These are phyloP conservation scores for Planococcus citri DNA, from an alignment of 1,140 invertebrate species.

Conservation along the genomic window DNA sequence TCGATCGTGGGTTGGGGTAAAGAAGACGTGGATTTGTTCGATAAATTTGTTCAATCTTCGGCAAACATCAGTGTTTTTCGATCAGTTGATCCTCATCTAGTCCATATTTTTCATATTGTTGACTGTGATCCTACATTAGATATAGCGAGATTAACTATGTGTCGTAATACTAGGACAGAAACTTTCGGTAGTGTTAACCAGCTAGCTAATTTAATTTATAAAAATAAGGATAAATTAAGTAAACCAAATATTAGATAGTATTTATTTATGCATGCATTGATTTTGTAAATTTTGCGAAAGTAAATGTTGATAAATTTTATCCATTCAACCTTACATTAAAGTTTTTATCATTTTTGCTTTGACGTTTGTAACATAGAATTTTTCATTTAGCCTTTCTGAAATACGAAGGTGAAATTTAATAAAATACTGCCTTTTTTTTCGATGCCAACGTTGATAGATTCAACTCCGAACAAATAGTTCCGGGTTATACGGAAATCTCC, in stretches of 20 bases:
- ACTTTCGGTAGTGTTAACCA: constrained; percentile 53
- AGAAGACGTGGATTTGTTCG: constrained; percentile 84
- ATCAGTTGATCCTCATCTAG: constrained; percentile 66
- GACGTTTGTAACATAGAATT: too few species aligned
- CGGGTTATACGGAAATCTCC: too few species aligned
- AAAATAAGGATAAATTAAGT: constrained; percentile 26
- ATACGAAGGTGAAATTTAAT: too few species aligned
- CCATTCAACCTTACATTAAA: too few species aligned
- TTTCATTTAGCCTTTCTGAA: too few species aligned
- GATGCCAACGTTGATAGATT: too few species aligned
- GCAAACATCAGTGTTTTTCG: constrained; percentile 57
- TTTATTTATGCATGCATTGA: too few species aligned
- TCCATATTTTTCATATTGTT: constrained; percentile 90
- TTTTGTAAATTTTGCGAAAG: too few species aligned
- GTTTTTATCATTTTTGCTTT: too few species aligned
- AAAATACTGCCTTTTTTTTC: too few species aligned
- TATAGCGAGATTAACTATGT: constrained; percentile 73
- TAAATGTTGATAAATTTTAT: too few species aligned
- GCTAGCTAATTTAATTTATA: constrained; percentile 43
- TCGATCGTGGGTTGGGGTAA: constrained; percentile 87
- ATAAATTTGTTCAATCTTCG: constrained; percentile 59
- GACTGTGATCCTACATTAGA: constrained; percentile 68
- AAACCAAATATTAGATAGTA: neutral
- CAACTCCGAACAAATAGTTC: too few species aligned
- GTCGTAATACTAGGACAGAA: constrained; percentile 66